Evolutionary conservation across 2,888 invertebrate genomes (phyloP), one percentile per base, ranked within the genome.

Genomic region (Pecten maximus): DNA sequence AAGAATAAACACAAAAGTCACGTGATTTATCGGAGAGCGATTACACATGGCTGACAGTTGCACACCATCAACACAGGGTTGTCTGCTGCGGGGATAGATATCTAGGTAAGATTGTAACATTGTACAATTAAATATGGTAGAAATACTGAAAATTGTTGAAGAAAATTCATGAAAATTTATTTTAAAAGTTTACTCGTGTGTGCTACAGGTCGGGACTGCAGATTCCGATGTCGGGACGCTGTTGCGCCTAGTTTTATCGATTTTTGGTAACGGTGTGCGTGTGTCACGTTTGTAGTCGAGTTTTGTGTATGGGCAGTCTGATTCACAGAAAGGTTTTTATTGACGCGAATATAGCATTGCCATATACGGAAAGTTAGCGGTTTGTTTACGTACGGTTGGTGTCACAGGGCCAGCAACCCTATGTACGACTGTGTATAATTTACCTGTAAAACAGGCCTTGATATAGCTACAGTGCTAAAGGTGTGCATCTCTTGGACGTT

Each of bases 1-100:
- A 74, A 74, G 74, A 74, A 74, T 74, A 74, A 74, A 74, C 35
- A 74, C 74, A 74, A 74, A 54, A 35, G 74, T 74, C 74, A 74
- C 74, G 74, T 74, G 74, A 74, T 28, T 74, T 12, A 35, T 74
- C 74, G 23, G 74, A 74, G 74, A 35, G 74, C 28, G 28, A 74
- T 35, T 74, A 35, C 74, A 74, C 74, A 74, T 74, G 74, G 74
- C 74, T 35, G 74, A 74, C 74, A 35, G 74, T 12, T 35, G 74
- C 60, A n/a, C 28, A 28, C 44, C 12, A 28, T n/a, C 74, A 74
- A 35, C 74, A 16, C 28, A 8, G 35, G 8, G 35, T 28, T 74
- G 74, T 74, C 74, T 74, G 74, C 74, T 74, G 28, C 15, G 35
- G 35, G 1, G 28, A 74, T 74, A 35, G 19, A 74, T 74, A 74